phyloP scores from a whole-genome alignment of 2,888 invertebrate species.

The Scaptomyza caliginosa region DNA sequence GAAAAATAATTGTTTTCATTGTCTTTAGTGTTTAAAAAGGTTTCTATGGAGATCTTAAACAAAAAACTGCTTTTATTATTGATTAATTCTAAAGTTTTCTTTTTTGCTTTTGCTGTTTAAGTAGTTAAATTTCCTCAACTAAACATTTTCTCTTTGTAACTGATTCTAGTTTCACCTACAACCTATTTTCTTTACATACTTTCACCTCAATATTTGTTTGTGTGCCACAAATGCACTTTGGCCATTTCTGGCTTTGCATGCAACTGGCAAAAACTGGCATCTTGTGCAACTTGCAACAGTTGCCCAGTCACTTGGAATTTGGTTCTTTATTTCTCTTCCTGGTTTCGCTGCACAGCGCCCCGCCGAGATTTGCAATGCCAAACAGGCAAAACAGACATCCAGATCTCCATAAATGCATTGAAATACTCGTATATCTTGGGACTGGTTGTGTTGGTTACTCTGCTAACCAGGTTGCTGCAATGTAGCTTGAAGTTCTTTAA shows the following conservation, averaged over 20 bases:
- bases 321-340: conserved; percentile 56
- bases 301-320: conserved; percentile 9
- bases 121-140: too few relatives aligned
- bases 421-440: conserved; percentile 21
- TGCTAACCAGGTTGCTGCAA: not conserved
- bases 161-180: not conserved
- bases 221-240: not conserved
- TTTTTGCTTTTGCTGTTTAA: too few relatives aligned
- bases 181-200: not conserved
- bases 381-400: conserved; percentile 68
- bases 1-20: too few relatives aligned
- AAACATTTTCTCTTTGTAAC: not conserved
- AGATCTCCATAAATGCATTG: conserved; percentile 66
- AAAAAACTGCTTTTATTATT: too few relatives aligned
- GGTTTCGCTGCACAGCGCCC: conserved; percentile 38
- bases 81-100: too few relatives aligned
- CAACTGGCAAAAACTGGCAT: not conserved
- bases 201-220: conserved; percentile 24
- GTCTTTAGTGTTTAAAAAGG: not conserved
- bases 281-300: not conserved
- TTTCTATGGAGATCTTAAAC: not conserved
- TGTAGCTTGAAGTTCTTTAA: conserved; percentile 27
- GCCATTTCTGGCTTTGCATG: not conserved
- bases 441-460: conserved; percentile 18
- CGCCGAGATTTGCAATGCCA: conserved; percentile 66